Percentiles rank a stretch among this genome's conserved stretches.
These are phyloP conservation scores for Oreochromis mossambicus DNA, from an alignment of 2,797 vertebrate species.

Conservation along the genomic window DNA sequence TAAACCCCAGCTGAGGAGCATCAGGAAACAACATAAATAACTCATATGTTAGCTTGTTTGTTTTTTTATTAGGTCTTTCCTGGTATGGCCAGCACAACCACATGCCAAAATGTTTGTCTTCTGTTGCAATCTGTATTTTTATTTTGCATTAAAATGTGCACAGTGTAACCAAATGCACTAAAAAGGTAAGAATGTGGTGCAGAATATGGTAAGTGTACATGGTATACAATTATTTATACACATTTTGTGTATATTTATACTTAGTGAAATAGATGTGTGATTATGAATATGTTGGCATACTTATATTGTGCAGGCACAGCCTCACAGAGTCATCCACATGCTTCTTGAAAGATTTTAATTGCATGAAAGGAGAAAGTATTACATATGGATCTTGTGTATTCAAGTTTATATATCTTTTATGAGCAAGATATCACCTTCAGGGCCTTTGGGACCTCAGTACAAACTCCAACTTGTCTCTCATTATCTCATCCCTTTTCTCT, in stretches of 20 bases:
- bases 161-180: background rate
- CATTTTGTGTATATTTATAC: background rate
- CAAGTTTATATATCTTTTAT: background rate
- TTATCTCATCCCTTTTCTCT: background rate
- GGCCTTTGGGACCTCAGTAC: background rate
- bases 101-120: background rate
- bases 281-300: background rate
- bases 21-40: background rate
- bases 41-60: background rate
- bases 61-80: background rate
- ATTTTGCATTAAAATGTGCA: background rate
- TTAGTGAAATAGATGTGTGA: background rate
- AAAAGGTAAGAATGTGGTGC: background rate
- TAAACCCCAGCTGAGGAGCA: background rate
- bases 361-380: background rate
- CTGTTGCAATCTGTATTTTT: background rate
- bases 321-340: background rate
- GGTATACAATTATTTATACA: background rate
- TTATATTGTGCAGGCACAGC: background rate
- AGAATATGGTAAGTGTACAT: background rate
- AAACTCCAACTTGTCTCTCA: background rate
- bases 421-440: background rate
- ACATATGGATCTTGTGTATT: background rate
- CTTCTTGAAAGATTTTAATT: background rate
- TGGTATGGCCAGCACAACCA: background rate